Evolutionary conservation across 2,888 invertebrate species (phyloP), one percentile per base, ranked within the genome.

Genomic region (Euphydryas editha): DNA sequence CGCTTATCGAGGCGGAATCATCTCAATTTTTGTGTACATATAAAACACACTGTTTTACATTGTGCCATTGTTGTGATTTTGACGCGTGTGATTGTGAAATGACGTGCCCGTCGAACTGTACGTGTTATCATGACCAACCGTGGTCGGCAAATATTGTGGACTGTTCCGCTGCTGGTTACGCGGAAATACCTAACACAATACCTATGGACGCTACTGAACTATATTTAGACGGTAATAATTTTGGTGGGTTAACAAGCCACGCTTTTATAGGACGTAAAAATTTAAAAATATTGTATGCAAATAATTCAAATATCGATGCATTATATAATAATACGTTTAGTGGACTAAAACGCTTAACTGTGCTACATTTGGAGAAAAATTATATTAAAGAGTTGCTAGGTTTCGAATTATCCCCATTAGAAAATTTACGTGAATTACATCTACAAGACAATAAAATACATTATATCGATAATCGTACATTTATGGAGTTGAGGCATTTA

Each of bases 21-120:
- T 96, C 97, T 61, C 97, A 98, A 88, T 98, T 98, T 90, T 94
- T 98, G 77, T 98, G 98, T 93, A 95, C 96, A 71, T 98, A 98
- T 90, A 96, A 96, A 89, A 96, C 97, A 47, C 98, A 98, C 86
- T 99, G 99, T 91, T 98, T 98, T 87, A 97, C 98, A 15, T 94
- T 98, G 72, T 99, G 99, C 83, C 97, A 98, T 84, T 99, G 99
- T 92, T 99, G 99, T 90, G 98, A 98, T 86, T 99, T 98, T 88
- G 98, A 98, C 86, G 98, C 98, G 61, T 99, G 99, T 93, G 99
- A 99, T 91, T 99, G 99, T 93, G 97, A 98, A 93, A 98, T 98
- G 97, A 98, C 97, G 74, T 99, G 99, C 85, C 99, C 99, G 57
- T 94, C 94, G 55, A 97, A 98, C 86, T 99, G 99, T 93, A 97